These are phyloP conservation scores for Octodon degus DNA, from an alignment of 2,113 vertebrate genomes.

Conservation along the genomic window DNA sequence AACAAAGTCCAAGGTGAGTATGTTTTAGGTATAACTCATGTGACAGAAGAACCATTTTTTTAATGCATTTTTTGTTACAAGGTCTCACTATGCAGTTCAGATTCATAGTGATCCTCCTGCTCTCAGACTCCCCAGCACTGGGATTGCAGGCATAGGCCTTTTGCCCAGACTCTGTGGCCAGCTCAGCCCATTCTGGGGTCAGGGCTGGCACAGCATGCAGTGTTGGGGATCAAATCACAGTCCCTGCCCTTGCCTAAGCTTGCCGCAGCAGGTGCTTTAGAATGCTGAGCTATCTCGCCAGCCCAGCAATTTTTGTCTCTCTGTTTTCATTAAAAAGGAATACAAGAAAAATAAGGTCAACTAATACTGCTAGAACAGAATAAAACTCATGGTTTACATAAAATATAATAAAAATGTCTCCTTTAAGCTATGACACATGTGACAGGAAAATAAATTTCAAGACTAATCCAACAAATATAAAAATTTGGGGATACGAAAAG, in stretches of 20 bases:
- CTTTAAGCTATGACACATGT: slow-evolving; percentile 22
- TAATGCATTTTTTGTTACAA: too few species aligned
- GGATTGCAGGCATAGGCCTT: too few species aligned
- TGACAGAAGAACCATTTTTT: not conserved
- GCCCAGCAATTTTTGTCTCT: not conserved
- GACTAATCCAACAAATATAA: slow-evolving; percentile 25
- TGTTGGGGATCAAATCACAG: too few species aligned
- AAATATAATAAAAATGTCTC: slow-evolving; percentile 13
- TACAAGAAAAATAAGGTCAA: not conserved
- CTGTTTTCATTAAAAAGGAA: slow-evolving; percentile 36
- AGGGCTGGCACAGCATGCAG: too few species aligned
- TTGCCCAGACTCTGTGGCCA: too few species aligned
- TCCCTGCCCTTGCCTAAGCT: too few species aligned
- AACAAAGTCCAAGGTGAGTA: not conserved
- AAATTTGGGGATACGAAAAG: not conserved
- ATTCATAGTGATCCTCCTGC: too few species aligned
- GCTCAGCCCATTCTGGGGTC: too few species aligned
- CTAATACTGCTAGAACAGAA: not conserved
- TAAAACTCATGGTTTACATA: slow-evolving; percentile 35
- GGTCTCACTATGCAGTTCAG: too few species aligned
- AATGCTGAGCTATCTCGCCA: too few species aligned
- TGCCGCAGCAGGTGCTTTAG: too few species aligned
- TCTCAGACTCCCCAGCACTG: too few species aligned
- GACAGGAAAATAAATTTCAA: slow-evolving; percentile 42
- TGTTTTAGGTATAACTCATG: not conserved